phyloP scores from a whole-genome alignment of 2,113 vertebrate species.

The Seriola quinqueradiata region DNA sequence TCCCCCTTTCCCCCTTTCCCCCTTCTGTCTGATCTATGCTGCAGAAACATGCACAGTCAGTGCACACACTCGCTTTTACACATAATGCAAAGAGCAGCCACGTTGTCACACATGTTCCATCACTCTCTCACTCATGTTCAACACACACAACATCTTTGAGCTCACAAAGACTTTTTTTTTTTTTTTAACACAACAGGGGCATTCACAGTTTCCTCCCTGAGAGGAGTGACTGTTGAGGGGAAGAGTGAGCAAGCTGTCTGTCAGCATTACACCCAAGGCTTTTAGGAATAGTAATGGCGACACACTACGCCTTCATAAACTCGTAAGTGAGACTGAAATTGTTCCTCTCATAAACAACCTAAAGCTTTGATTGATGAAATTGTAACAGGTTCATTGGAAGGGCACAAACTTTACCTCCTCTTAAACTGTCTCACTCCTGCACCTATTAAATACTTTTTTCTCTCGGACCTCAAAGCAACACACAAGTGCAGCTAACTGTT shows the following conservation, averaged over 20 bases:
- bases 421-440: conserved; percentile 40
- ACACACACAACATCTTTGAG: conserved; percentile 28
- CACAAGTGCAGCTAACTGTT: conserved; percentile 4
- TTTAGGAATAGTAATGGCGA: conserved; percentile 70
- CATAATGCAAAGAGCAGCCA: conserved; percentile 56
- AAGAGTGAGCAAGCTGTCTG: conserved; percentile 41
- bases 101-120: conserved; percentile 49
- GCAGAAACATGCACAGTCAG: conserved; percentile 56
- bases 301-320: conserved; percentile 69
- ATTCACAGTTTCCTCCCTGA: conserved; percentile 50
- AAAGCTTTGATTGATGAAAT: conserved; percentile 56
- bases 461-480: conserved; percentile 8
- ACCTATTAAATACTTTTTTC: conserved; percentile 28
- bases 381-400: conserved; percentile 60
- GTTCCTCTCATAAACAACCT: conserved; percentile 69
- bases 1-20: conserved; percentile 47
- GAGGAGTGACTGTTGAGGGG: conserved; percentile 22
- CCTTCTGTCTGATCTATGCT: conserved; percentile 58
- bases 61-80: conserved; percentile 19
- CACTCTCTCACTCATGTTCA: conserved; percentile 23
- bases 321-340: conserved; percentile 46
- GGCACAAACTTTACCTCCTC: conserved; percentile 43
- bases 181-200: conserved; percentile 29
- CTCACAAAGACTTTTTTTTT: conserved; percentile 19
- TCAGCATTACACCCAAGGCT: conserved; percentile 49